Evolutionary conservation across 2,888 invertebrate genomes (phyloP).

Genomic region (Carterocephalus palaemon): DNA sequence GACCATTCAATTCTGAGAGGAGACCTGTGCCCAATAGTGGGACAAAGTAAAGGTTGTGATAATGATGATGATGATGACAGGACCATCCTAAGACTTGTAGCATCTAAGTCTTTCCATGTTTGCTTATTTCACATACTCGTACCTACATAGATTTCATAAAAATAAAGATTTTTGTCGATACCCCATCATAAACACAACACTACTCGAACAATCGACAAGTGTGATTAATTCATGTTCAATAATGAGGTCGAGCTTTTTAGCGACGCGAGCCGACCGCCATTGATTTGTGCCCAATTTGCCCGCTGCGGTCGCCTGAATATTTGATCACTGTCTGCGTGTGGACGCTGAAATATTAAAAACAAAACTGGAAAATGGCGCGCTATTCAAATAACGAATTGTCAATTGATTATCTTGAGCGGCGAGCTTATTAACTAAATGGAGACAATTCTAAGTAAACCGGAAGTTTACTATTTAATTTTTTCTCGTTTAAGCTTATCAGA

Average conservation of each 20-base stretch:
- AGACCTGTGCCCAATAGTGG: too few relatives aligned
- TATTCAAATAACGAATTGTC: constrained; percentile 7
- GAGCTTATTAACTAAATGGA: constrained; percentile 6
- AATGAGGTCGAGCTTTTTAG: constrained; percentile 69
- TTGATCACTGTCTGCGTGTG: constrained; percentile 49
- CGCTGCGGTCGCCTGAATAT: constrained; percentile 57
- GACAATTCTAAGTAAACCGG: too few relatives aligned
- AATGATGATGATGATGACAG: too few relatives aligned
- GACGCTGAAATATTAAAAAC: constrained; percentile 31
- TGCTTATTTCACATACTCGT: too few relatives aligned
- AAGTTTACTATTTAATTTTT: too few relatives aligned
- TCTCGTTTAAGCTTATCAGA: too few relatives aligned
- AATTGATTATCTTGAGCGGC: too few relatives aligned
- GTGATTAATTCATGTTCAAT: constrained; percentile 73
- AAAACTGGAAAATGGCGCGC: constrained; percentile 31
- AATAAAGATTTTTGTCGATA: constrained; percentile 28
- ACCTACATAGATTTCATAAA: constrained; percentile 1
- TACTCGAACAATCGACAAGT: constrained; percentile 53
- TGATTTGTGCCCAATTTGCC: constrained; percentile 69
- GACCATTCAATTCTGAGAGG: too few relatives aligned
- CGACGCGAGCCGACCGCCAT: constrained; percentile 46
- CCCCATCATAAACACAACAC: constrained; percentile 33
- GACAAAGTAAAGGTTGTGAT: too few relatives aligned
- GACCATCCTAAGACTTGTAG: too few relatives aligned
- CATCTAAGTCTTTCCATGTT: too few relatives aligned